Conservation (phyloP, 2,888 invertebrate genomes). For the Odiellus spinosus region DNA sequence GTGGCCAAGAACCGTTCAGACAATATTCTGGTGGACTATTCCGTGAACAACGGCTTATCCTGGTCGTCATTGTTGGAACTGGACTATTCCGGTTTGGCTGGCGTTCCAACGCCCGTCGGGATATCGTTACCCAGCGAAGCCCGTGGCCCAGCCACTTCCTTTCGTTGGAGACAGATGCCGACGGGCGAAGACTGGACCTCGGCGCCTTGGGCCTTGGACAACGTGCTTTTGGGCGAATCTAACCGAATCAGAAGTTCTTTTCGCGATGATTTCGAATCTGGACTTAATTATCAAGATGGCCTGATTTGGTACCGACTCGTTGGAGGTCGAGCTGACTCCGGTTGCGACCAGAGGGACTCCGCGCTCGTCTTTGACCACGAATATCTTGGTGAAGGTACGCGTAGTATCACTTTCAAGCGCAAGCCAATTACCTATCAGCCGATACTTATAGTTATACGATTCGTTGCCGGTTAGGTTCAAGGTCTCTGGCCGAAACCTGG, state of each 20-base stretch:
- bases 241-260: slow-evolving; percentile 29
- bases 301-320: slow-evolving; percentile 30
- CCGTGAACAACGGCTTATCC: slow-evolving; percentile 28
- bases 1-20: slow-evolving; percentile 25
- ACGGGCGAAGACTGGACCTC: no score
- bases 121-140: slow-evolving; percentile 27
- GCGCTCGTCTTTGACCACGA: slow-evolving; percentile 30
- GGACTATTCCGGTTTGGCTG: slow-evolving; percentile 24
- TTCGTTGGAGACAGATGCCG: no score
- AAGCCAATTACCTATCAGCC: no score
- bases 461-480: no score
- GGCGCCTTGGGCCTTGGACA: slow-evolving; percentile 32
- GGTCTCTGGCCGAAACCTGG: slow-evolving; percentile 29
- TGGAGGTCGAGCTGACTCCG: slow-evolving; percentile 27
- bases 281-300: slow-evolving; percentile 18
- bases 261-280: slow-evolving; percentile 26
- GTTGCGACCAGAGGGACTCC: slow-evolving; percentile 27
- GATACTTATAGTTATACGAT: no score
- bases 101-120: slow-evolving; percentile 24
- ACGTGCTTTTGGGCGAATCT: slow-evolving; percentile 30
- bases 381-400: no score
- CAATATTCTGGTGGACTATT: slow-evolving; percentile 29
- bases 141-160: slow-evolving; percentile 20
- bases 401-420: no score
- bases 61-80: slow-evolving; percentile 27